Evolutionary conservation across 2,113 vertebrate species (phyloP).

Genomic region (Hirundichthys speculiger): DNA sequence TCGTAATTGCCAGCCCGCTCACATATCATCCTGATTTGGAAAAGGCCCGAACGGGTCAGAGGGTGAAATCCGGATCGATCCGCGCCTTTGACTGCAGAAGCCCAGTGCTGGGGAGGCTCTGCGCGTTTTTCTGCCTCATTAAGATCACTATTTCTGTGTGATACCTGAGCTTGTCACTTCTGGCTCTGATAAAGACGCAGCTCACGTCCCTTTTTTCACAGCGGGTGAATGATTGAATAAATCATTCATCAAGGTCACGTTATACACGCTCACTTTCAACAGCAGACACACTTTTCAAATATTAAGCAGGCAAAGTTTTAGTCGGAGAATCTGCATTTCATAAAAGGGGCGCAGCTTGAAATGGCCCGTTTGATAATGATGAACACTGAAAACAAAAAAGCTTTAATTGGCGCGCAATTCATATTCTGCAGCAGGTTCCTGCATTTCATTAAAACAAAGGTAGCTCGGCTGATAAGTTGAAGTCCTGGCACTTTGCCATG

Average conservation of each 20-base stretch:
- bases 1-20: conserved; percentile 25
- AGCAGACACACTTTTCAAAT: conserved; percentile 33
- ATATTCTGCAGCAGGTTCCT: conserved; percentile 9
- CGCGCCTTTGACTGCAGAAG: conserved; percentile 23
- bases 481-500: background rate
- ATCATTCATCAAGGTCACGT: conserved; percentile 56
- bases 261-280: conserved; percentile 29
- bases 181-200: conserved; percentile 35
- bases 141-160: conserved; percentile 9
- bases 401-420: conserved; percentile 17
- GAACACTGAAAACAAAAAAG: conserved; percentile 29
- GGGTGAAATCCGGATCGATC: conserved; percentile 44
- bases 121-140: conserved; percentile 25
- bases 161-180: conserved; percentile 4
- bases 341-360: conserved; percentile 1
- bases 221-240: conserved; percentile 25
- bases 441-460: background rate
- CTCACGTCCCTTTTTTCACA: conserved; percentile 30
- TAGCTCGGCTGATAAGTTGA: background rate
- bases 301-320: conserved; percentile 26
- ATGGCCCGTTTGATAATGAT: conserved; percentile 6
- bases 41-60: conserved; percentile 44
- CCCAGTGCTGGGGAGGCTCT: conserved; percentile 11
- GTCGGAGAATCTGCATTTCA: conserved; percentile 13
- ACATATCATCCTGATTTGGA: conserved; percentile 48